A percentile compares a stretch with the other conserved stretches of the same genome.
phyloP scores from a whole-genome alignment of 2,797 vertebrate species.

The Hydrocynus forskahlii region DNA sequence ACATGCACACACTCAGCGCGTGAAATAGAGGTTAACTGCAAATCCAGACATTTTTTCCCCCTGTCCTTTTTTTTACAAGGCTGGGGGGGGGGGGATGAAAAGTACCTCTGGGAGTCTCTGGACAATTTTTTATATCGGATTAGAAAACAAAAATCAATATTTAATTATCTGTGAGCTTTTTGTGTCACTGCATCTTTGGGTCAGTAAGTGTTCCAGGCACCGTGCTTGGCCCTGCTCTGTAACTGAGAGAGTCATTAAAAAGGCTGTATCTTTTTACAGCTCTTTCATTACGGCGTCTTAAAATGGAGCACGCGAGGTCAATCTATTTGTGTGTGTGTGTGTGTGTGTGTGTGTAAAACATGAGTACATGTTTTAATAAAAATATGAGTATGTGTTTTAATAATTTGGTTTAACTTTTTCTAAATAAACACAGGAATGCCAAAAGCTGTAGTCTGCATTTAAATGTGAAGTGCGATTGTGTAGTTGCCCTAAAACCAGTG shows the following conservation, averaged over 20 bases:
- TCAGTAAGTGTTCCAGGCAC: conserved; percentile 83
- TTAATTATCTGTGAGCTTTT: conserved; percentile 99
- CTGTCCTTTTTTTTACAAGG: conserved; percentile 69
- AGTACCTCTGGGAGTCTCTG: conserved; percentile 97
- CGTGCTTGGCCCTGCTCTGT: conserved; percentile 77
- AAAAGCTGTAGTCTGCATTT: not conserved
- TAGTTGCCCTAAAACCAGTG: no score
- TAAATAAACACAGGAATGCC: not conserved
- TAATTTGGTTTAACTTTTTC: not conserved
- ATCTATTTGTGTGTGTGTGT: conserved; percentile 24
- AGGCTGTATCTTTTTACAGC: conserved; percentile 71
- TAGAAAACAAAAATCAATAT: conserved; percentile 99
- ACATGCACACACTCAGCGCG: conserved; percentile 45
- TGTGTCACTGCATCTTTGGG: conserved; percentile 98
- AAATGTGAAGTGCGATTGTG: no score
- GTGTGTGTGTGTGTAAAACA: no score
- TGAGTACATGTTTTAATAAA: no score
- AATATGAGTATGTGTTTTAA: no score
- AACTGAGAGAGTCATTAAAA: conserved; percentile 88
- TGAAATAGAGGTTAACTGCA: conserved; percentile 86
- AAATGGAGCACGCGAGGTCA: conserved; percentile 67
- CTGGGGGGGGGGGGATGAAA: conserved; percentile 80
- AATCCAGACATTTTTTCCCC: conserved; percentile 76
- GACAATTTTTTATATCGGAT: conserved; percentile 99
- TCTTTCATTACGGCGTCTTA: conserved; percentile 75